Conservation (phyloP, 2,797 vertebrate genomes). For the Pempheris klunzingeri region DNA sequence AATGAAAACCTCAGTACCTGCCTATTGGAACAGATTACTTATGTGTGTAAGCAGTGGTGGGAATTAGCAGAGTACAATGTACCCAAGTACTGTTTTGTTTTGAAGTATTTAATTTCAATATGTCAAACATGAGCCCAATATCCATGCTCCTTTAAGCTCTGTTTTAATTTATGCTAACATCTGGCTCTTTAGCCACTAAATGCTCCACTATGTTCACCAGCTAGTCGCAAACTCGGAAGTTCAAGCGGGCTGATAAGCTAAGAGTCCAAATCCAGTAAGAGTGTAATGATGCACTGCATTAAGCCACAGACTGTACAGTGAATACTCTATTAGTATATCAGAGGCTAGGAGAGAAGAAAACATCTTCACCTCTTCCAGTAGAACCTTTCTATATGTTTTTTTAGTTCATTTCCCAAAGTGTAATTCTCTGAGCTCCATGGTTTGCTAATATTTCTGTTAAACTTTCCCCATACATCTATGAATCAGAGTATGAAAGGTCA, state of each 20-base stretch:
- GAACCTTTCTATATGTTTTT: neutral
- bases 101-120: neutral
- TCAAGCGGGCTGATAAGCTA: neutral
- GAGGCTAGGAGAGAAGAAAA: too few relatives aligned
- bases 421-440: neutral
- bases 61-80: too few relatives aligned
- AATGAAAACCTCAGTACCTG: neutral
- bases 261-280: neutral
- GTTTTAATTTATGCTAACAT: neutral
- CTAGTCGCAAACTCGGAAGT: neutral
- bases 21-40: neutral
- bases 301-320: neutral
- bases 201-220: neutral
- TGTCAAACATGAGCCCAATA: too few relatives aligned
- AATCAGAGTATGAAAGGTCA: neutral
- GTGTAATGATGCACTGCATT: neutral
- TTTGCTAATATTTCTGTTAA: neutral
- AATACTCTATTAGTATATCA: neutral
- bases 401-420: too few relatives aligned
- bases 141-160: too few relatives aligned
- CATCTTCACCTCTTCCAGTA: too few relatives aligned
- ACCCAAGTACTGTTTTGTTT: neutral
- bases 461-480: neutral
- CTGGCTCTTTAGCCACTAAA: neutral
- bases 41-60: neutral